These are phyloP conservation scores for Alligator mississippiensis DNA, from an alignment of 2,113 vertebrate species.

Conservation along the genomic window DNA sequence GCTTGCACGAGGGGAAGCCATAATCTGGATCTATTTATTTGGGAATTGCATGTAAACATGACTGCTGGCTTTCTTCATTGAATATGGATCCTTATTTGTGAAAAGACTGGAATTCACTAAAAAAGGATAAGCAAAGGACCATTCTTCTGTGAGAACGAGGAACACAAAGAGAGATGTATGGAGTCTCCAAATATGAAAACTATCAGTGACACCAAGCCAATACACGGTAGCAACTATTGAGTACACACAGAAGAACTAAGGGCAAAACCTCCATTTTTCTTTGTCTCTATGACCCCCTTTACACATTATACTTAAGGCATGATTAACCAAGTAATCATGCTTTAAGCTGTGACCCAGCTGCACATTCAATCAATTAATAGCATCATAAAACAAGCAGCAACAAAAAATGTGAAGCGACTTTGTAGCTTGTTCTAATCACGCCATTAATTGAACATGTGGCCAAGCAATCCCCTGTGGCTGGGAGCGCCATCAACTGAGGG, in stretches of 20 bases:
- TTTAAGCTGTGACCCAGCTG: no score
- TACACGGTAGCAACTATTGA: background rate
- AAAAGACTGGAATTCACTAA: background rate
- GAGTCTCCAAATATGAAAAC: background rate
- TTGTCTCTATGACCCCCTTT: background rate
- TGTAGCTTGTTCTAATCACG: no score
- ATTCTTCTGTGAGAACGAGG: background rate
- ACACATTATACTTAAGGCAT: no score
- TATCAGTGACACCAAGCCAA: accelerated
- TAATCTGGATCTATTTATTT: background rate
- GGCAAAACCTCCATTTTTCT: background rate
- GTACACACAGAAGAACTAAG: background rate
- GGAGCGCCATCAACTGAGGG: no score
- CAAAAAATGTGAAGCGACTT: no score
- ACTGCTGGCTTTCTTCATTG: background rate
- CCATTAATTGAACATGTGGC: no score
- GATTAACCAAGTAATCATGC: no score
- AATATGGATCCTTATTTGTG: background rate
- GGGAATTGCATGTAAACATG: background rate
- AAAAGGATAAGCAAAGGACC: background rate
- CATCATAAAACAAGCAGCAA: no score
- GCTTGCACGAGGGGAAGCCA: background rate
- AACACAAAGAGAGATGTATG: background rate
- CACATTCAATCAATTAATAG: no score
- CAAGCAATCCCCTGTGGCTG: no score